Percentiles rank a stretch among this genome's conserved stretches.
These are phyloP conservation scores for Myotis yumanensis DNA, from an alignment of 2,113 vertebrate species.

Conservation along the genomic window DNA sequence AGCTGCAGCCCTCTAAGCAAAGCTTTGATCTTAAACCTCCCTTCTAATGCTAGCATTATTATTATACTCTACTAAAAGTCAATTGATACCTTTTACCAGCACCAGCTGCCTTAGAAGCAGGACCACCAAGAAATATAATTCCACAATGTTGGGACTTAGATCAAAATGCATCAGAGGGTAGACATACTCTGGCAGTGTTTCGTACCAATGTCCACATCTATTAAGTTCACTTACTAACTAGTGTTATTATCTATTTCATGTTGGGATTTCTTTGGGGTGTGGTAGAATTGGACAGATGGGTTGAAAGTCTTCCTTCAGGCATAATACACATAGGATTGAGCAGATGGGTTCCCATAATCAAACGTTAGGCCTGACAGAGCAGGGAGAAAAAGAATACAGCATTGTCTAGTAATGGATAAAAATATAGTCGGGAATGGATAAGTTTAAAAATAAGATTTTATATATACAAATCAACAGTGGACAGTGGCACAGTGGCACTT, in stretches of 20 bases:
- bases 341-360: conserved; percentile 84
- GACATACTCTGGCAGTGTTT: conserved; percentile 59
- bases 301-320: conserved; percentile 84
- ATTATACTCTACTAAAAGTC: conserved; percentile 44
- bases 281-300: conserved; percentile 85
- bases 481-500: neutral
- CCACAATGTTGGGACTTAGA: conserved; percentile 59
- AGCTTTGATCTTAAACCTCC: conserved; percentile 56
- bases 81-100: neutral
- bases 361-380: conserved; percentile 71
- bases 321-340: conserved; percentile 69
- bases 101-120: conserved; percentile 32
- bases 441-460: conserved; percentile 8
- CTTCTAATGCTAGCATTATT: conserved; percentile 8
- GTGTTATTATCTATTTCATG: conserved; percentile 83
- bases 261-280: conserved; percentile 84
- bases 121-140: conserved; percentile 66
- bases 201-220: conserved; percentile 81
- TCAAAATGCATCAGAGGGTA: conserved; percentile 67
- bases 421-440: neutral
- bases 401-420: conserved; percentile 36
- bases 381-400: neutral
- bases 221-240: conserved; percentile 86
- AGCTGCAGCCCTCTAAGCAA: conserved; percentile 37
- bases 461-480: conserved; percentile 34